A percentile compares a stretch with the other conserved stretches of the same genome.
phyloP scores from a whole-genome alignment of 1,140 invertebrate species.

The Caenorhabditis briggsae region DNA sequence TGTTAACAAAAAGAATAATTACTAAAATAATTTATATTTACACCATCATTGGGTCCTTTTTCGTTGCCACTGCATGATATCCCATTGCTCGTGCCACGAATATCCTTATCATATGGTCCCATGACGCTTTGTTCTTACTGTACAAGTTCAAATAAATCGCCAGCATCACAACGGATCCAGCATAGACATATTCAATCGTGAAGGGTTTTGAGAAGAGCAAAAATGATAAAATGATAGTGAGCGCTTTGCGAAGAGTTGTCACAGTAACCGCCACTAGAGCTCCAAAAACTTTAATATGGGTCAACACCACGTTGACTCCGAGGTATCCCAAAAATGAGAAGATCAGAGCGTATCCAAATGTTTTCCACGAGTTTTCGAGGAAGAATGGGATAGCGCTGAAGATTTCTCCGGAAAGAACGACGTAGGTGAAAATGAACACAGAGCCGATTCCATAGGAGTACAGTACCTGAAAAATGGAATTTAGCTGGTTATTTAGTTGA shows the following conservation, averaged over 20 bases:
- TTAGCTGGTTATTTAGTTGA: not conserved
- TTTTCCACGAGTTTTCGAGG: slow-evolving; percentile 83
- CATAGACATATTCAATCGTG: slow-evolving; percentile 91
- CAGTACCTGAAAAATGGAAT: slow-evolving; percentile 81
- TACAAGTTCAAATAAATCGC: slow-evolving; percentile 92
- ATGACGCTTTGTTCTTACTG: slow-evolving; percentile 79
- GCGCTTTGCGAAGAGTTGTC: slow-evolving; percentile 85
- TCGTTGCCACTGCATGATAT: not conserved
- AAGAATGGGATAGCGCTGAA: slow-evolving; percentile 86
- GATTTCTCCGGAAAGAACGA: slow-evolving; percentile 85
- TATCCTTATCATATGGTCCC: slow-evolving; percentile 71
- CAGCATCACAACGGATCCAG: slow-evolving; percentile 86
- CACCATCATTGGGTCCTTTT: slow-evolving; percentile 21
- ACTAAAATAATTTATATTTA: not conserved
- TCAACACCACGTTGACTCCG: slow-evolving; percentile 91
- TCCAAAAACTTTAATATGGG: slow-evolving; percentile 86
- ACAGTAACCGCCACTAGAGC: slow-evolving; percentile 91
- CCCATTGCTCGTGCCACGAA: slow-evolving; percentile 17
- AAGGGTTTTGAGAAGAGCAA: slow-evolving; percentile 94
- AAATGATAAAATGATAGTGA: slow-evolving; percentile 93
- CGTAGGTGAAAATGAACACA: slow-evolving; percentile 86
- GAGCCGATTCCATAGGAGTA: slow-evolving; percentile 93
- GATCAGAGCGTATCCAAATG: slow-evolving; percentile 88
- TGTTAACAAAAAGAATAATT: not conserved
- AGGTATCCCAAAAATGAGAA: slow-evolving; percentile 91